Evolutionary conservation across 2,113 vertebrate genomes (phyloP).

Genomic region (Panurus biarmicus): DNA sequence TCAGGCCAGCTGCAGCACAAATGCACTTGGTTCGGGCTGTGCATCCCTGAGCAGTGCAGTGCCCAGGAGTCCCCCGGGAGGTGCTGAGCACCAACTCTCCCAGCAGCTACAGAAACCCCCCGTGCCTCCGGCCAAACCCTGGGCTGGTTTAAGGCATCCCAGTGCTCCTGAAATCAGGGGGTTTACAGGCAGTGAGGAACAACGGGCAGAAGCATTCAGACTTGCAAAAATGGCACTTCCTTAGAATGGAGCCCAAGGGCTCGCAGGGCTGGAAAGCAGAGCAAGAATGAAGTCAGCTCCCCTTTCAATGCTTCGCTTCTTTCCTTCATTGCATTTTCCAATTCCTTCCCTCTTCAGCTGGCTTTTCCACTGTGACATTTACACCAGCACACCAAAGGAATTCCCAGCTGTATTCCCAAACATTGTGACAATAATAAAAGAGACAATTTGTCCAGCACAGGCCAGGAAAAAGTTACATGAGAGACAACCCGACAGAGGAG

Average conservation of each 20-base stretch:
- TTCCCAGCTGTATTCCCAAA: background rate
- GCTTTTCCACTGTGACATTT: background rate
- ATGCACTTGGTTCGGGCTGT: background rate
- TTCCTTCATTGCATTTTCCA: background rate
- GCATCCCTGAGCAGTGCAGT: background rate
- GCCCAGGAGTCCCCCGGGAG: background rate
- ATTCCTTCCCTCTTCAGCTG: background rate
- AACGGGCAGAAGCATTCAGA: background rate
- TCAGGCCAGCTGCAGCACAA: background rate
- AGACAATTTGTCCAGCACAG: background rate
- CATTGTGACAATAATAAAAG: background rate
- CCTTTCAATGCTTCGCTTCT: accelerated
- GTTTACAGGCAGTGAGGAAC: background rate
- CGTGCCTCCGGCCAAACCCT: background rate
- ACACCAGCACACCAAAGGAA: background rate
- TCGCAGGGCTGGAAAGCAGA: background rate
- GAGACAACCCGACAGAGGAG: background rate
- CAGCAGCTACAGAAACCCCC: background rate
- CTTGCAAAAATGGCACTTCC: background rate
- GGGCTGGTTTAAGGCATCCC: background rate
- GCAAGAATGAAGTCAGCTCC: background rate
- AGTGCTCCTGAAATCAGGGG: background rate
- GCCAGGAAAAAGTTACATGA: background rate
- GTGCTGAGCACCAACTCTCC: background rate
- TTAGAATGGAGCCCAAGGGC: background rate